phyloP scores from a whole-genome alignment of 2,888 invertebrate genomes.

The Drosophila anomalata region DNA sequence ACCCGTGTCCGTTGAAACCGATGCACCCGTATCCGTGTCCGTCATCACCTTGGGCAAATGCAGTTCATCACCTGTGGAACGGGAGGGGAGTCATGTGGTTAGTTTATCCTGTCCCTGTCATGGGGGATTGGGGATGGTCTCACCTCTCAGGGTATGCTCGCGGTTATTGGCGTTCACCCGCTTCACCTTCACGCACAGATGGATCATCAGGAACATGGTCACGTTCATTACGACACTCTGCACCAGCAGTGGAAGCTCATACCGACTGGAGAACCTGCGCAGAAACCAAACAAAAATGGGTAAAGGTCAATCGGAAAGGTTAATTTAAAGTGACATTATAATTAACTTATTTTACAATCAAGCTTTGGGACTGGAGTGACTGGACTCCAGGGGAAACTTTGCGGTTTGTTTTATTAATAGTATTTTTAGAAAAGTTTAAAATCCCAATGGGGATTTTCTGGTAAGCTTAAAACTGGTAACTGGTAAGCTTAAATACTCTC shows the following conservation, averaged over 20 bases:
- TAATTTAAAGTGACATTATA: slow-evolving; percentile 52
- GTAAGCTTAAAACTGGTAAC: too few species aligned
- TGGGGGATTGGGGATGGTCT: slow-evolving; percentile 49
- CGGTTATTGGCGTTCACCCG: slow-evolving; percentile 87
- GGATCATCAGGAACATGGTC: slow-evolving; percentile 97
- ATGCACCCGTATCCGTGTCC: slow-evolving; percentile 80
- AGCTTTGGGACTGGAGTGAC: neutral
- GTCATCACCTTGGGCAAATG: slow-evolving; percentile 82
- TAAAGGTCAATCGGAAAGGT: slow-evolving; percentile 27
- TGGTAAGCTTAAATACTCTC: too few species aligned
- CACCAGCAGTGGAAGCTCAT: slow-evolving; percentile 96
- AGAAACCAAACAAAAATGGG: slow-evolving; percentile 28
- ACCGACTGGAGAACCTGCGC: slow-evolving; percentile 98
- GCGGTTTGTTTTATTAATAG: neutral
- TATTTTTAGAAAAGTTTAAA: neutral
- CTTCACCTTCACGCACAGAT: slow-evolving; percentile 94
- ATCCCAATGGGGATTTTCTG: too few species aligned
- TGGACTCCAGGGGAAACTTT: neutral
- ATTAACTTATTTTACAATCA: slow-evolving; percentile 37
- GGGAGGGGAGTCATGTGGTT: neutral
- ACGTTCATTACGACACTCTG: slow-evolving; percentile 99
- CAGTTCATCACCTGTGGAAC: slow-evolving; percentile 79
- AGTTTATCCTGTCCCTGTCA: slow-evolving; percentile 3
- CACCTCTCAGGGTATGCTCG: slow-evolving; percentile 94
- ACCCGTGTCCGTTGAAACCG: slow-evolving; percentile 78